phyloP scores from a whole-genome alignment of 1,140 invertebrate genomes.

The Araneus ventricosus region DNA sequence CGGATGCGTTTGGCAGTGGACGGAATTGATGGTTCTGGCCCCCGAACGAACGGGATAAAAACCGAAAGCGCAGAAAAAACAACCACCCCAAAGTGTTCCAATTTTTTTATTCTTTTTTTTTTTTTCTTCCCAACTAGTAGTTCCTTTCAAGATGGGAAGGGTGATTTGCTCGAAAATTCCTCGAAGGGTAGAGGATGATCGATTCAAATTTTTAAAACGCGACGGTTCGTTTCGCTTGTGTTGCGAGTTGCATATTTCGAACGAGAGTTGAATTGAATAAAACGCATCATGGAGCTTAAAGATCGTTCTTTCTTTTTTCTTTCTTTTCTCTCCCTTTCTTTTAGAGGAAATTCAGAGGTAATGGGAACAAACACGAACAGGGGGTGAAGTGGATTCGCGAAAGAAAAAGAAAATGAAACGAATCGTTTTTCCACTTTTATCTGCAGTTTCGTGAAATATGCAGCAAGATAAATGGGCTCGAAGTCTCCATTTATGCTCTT shows the following conservation, averaged over 20 bases:
- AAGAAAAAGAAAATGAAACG: not conserved
- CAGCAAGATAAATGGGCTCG: not conserved
- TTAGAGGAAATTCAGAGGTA: not conserved
- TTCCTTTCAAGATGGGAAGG: not conserved
- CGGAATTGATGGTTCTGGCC: slow-evolving; percentile 51
- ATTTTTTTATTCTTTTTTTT: not conserved
- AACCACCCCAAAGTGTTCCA: not conserved
- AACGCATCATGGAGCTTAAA: slow-evolving; percentile 34
- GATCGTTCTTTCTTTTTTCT: too few species aligned
- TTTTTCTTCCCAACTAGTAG: too few species aligned
- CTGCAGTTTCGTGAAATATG: not conserved
- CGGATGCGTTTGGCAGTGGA: slow-evolving; percentile 43
- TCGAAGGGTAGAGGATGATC: not conserved
- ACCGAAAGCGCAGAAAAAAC: slow-evolving; percentile 11
- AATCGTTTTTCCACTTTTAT: not conserved
- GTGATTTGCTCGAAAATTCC: slow-evolving; percentile 33
- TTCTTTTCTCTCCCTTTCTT: not conserved
- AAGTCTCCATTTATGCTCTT: not conserved
- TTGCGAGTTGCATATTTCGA: not conserved
- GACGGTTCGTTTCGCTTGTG: too few species aligned
- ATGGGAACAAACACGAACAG: slow-evolving; percentile 34
- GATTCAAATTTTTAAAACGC: slow-evolving; percentile 61
- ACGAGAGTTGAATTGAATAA: slow-evolving; percentile 47
- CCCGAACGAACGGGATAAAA: slow-evolving; percentile 14
- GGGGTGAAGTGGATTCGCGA: not conserved